Base-by-base conservation (phyloP, 2,797 vertebrate species). In the Parauchenoglanis ngamensis region DNA sequence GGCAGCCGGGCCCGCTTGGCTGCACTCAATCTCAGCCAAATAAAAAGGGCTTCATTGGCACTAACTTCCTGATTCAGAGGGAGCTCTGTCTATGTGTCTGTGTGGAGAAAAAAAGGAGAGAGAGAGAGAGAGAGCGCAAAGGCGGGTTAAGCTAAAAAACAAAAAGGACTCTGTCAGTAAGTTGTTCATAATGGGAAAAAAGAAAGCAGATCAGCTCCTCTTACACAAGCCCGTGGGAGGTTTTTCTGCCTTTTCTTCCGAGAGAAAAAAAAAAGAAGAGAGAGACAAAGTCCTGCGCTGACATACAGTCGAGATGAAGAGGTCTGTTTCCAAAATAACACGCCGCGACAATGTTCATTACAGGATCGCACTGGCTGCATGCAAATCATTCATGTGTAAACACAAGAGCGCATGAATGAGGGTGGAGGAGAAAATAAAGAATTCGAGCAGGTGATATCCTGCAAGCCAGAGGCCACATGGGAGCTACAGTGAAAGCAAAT, bases 11-110 rank as follows among this genome's bases (percentile, higher is more conserved):
- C 92, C 94, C 94, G 95, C 96, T 95, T 96, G 95, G 95, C 96
- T 96, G 96, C 90, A 90, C 91, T 90, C 91, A 89, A 91, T 90
- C 87, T 88, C 86, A 19, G 82, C 85, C 86, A 90, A 91, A 96
- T 96, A 96, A 96, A 96, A 95, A 95, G 94, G 92, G 94, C 93
- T 96, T 96, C 95, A 96, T 94, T 96, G 95, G 96, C 94, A 94
- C 92, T 92, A 95, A 94, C 93, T 93, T 93, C 94, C 94, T 94
- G 93, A 95, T 94, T 94, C 94, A 95, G 93, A 87, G 94, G 93
- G 93, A 95, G 95, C 94, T 94, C 87, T 63, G 79, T 81, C 79
- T 94, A 93, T 94, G 93, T 52, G 44, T 61, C 83, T 73, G 52
- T 76, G 83, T 46, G 57, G 57, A 76, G 72, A 88, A 91, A 94